phyloP scores from a whole-genome alignment of 2,888 invertebrate species.

The Strigamia maritima region DNA sequence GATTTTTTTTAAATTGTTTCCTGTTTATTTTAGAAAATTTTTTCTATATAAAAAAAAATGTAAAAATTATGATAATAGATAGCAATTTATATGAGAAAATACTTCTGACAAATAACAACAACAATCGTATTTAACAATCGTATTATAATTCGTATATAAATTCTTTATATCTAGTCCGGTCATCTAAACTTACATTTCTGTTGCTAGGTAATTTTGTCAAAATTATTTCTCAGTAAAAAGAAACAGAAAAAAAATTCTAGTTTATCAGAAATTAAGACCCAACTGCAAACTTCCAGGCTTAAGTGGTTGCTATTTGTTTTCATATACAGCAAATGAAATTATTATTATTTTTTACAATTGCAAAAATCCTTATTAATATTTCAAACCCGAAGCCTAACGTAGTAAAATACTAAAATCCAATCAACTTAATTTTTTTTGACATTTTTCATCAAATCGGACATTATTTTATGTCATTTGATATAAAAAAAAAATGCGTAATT shows the following conservation, averaged over 20 bases:
- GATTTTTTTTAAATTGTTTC: no score
- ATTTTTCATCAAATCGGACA: background rate
- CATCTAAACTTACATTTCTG: background rate
- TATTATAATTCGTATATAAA: no score
- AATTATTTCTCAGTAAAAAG: background rate
- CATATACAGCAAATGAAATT: background rate
- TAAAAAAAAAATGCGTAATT: background rate
- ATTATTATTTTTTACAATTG: background rate
- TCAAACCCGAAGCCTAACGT: no score
- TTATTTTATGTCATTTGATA: background rate
- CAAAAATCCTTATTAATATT: no score
- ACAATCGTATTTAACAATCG: no score
- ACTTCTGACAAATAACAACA: no score
- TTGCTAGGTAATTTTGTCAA: background rate
- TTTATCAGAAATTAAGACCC: background rate
- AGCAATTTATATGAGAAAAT: no score
- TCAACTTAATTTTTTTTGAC: no score
- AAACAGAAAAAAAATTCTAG: background rate
- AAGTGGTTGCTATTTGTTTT: background rate
- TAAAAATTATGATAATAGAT: no score
- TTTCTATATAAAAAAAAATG: no score
- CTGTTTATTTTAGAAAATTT: no score
- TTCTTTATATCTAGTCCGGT: background rate
- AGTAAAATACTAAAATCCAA: no score
- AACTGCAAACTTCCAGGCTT: background rate